Evolutionary conservation across 2,113 vertebrate genomes (phyloP), one percentile per base, ranked within the genome.

Genomic region (Zootoca vivipara): DNA sequence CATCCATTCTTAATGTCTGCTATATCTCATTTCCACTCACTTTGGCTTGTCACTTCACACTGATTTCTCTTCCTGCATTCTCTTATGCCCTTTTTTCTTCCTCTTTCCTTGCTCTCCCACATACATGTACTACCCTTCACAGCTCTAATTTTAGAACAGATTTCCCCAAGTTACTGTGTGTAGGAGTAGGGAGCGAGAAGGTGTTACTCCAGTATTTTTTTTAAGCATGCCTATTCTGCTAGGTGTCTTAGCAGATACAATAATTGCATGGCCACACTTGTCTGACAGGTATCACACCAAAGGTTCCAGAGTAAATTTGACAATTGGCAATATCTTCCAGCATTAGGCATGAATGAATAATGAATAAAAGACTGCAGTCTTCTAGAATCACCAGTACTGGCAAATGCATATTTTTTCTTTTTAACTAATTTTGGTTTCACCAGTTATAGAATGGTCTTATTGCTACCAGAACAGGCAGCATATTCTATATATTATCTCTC

Each of bases 141-240:
- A 70, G 42, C 79, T 72, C 78, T 72, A 65, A 82, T 82, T 82
- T 65, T 82, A 65, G 80, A 82, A 65, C 26, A 82, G 33, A 26
- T 65, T 62, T 12, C 22, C 35, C 80, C 30, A 80, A 75, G 73
- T 78, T 42, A 30, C 33, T 73, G 52, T 30, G 40, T 65, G 13
- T 38, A 12, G 24, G 5, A 64, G 20, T 2, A 35, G 22, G 35
- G 35, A 16, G 33, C 26, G 28, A 42, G 74, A 26, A 78, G 28
- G 75, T 28, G 40, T 35, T 33, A 35, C 72, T 73, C 72, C 35
- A 15, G 33, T 15, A 72, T 70, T 40, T 83, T 91, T 93, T 93
- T 92, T 93, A 93, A 20, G 87, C 90, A 92, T 92, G 73, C 93
- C 87, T 91, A 89, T 90, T 91, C 85, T 70, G 1, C 24, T 1